These are phyloP conservation scores for Callocephalon fimbriatum DNA, from an alignment of 2,113 vertebrate genomes.

Conservation along the genomic window DNA sequence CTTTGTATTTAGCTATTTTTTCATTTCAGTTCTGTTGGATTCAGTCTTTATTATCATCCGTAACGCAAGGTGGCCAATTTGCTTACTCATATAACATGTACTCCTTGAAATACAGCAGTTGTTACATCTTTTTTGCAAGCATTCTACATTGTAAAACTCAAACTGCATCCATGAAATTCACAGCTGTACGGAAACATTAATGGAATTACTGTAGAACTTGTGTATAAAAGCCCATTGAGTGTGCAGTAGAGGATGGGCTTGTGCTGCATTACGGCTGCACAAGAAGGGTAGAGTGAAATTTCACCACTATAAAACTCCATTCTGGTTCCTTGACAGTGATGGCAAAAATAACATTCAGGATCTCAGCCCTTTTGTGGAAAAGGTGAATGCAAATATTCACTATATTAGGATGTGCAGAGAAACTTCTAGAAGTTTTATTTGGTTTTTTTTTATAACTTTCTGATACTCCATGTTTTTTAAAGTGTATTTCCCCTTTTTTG, in stretches of 20 bases:
- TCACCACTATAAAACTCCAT: background rate
- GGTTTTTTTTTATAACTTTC: background rate
- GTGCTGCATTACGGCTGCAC: background rate
- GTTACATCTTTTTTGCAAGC: background rate
- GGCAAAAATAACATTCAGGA: background rate
- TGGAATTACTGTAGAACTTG: background rate
- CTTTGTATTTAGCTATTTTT: background rate
- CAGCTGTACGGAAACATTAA: background rate
- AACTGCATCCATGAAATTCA: background rate
- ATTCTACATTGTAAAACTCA: background rate
- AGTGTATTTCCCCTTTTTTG: background rate
- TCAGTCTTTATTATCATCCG: background rate
- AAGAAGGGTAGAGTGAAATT: background rate
- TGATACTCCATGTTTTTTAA: background rate
- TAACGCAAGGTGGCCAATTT: background rate
- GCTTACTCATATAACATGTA: fast-evolving
- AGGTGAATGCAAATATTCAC: background rate
- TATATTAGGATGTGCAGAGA: background rate
- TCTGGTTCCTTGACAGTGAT: background rate
- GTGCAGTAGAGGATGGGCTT: background rate
- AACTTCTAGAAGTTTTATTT: background rate
- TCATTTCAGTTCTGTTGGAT: background rate
- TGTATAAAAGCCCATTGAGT: background rate
- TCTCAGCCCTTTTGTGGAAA: background rate
- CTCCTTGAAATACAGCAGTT: background rate